Percentiles rank a stretch among this genome's conserved stretches.
Conservation (phyloP, 2,797 vertebrate genomes). For the Sebastes ruberrimus region DNA sequence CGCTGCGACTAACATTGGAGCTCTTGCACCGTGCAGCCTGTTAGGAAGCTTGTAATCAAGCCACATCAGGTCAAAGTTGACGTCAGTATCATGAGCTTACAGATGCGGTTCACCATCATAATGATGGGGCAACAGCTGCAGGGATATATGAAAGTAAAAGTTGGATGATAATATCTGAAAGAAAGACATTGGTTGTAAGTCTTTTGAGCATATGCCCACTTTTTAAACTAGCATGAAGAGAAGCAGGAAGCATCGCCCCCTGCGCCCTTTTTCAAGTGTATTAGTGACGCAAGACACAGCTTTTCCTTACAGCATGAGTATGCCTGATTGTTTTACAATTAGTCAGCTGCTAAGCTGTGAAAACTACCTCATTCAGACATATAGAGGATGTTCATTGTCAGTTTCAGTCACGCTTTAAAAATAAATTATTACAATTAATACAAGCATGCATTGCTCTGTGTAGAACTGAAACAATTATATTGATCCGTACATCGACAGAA, state of each 20-base stretch:
- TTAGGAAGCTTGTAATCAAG: too few species aligned
- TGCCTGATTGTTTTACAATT: too few species aligned
- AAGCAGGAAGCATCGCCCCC: neutral
- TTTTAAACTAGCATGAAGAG: neutral
- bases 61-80: too few species aligned
- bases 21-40: too few species aligned
- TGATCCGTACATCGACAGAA: neutral
- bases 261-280: rapidly evolving
- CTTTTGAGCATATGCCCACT: neutral
- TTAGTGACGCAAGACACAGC: neutral
- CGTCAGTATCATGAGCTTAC: too few species aligned
- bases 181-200: neutral
- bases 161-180: neutral
- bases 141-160: too few species aligned
- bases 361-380: neutral
- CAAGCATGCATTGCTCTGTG: neutral
- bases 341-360: neutral
- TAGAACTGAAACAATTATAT: neutral
- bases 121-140: too few species aligned
- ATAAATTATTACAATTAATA: neutral
- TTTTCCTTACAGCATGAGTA: neutral
- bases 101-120: rapidly evolving
- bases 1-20: too few species aligned
- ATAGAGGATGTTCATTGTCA: neutral
- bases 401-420: neutral